Percentiles rank a stretch among this genome's conserved stretches.
phyloP scores from a whole-genome alignment of 1,140 invertebrate genomes.

The Heliconius melpomene region DNA sequence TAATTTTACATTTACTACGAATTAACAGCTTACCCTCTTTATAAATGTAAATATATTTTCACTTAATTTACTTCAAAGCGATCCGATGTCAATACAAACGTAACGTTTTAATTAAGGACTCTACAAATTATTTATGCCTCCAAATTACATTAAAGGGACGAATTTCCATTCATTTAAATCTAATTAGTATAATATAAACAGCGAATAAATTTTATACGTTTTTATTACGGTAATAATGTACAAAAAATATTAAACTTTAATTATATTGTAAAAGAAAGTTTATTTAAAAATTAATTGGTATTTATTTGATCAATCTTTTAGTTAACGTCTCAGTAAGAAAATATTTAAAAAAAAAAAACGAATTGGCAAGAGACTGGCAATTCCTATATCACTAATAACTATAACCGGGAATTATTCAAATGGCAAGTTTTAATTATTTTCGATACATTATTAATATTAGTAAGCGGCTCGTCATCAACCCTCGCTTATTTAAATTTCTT shows the following conservation, averaged over 20 bases:
- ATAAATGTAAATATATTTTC: not conserved
- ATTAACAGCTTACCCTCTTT: not conserved
- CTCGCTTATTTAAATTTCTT: conserved; percentile 45
- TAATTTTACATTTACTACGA: not conserved
- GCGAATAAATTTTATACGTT: no score
- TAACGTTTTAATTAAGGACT: conserved; percentile 1
- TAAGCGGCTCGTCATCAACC: conserved; percentile 20
- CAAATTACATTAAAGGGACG: not conserved
- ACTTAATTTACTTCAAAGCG: not conserved
- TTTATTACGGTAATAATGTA: no score
- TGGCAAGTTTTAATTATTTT: not conserved
- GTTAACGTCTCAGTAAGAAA: no score
- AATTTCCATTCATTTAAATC: not conserved
- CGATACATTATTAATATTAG: conserved; percentile 21
- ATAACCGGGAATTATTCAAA: not conserved
- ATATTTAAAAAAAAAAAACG: no score
- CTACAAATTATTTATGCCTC: not conserved
- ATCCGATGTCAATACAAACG: not conserved
- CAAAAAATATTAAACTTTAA: no score
- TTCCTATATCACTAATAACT: no score
- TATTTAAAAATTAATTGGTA: no score
- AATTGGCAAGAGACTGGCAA: no score
- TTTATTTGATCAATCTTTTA: no score
- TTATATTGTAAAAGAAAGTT: no score
- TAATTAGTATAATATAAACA: not conserved